phyloP scores from a whole-genome alignment of 2,113 vertebrate species.

The Athene noctua region DNA sequence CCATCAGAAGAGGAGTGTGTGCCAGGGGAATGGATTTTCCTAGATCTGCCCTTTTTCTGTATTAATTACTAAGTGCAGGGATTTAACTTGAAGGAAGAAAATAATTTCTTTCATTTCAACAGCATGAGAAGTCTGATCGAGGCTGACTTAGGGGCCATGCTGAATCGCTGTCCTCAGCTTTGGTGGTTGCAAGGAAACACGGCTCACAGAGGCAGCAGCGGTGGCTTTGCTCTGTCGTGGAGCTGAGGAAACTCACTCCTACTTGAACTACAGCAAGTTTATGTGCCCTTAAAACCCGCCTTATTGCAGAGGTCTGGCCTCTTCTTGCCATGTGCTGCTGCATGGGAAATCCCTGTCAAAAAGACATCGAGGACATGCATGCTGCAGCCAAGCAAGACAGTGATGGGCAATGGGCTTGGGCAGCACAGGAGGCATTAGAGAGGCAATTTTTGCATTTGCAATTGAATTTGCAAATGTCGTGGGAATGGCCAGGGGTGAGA shows the following conservation, averaged over 20 bases:
- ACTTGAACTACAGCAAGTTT: background rate
- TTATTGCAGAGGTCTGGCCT: background rate
- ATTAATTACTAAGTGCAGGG: background rate
- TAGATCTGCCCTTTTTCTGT: background rate
- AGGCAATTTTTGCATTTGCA: background rate
- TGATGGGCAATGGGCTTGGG: background rate
- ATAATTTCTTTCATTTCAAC: background rate
- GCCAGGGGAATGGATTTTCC: background rate
- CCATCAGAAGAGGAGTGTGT: background rate
- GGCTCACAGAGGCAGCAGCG: background rate
- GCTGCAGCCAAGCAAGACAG: background rate
- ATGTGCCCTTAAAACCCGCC: background rate
- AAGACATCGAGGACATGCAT: fast-evolving
- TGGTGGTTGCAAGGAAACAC: background rate
- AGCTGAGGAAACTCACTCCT: background rate
- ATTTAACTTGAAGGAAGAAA: background rate
- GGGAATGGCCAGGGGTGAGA: background rate
- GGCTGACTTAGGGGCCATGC: background rate
- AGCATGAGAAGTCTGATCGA: background rate
- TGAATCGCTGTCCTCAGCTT: background rate
- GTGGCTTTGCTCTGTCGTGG: background rate
- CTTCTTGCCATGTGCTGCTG: background rate
- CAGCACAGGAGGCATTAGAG: background rate
- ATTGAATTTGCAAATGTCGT: background rate
- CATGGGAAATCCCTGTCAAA: background rate